Base-by-base conservation (phyloP, 23 tunicate species). In the Halocynthia aurantium region DNA sequence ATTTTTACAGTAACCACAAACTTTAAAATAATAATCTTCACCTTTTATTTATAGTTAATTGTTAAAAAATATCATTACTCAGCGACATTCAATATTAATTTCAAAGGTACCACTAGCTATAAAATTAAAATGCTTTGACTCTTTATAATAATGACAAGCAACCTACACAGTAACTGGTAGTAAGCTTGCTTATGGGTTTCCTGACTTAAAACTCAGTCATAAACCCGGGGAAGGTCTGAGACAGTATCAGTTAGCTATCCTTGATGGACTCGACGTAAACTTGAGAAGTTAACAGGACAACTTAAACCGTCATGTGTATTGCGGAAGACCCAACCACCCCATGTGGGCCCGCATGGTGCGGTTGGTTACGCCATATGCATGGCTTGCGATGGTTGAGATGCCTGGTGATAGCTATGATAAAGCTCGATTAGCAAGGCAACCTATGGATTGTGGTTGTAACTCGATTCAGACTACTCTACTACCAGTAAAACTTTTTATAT, bases 191-290 rank as follows among this genome's bases (percentile, higher is more conserved):
- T 74, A 12, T 50, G 56, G 63, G 78, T 54, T 74, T 11, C 19
- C 49, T 15, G 9, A 15, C 44, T 31, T 31, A 31, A 51, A 8
- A 54, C 78, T 74, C 62, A 54, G 10, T 53, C 10, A 9, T 10
- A n/a, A 74, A 74, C 78, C 70, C 56, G 15, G 78, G 78, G 78
- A 74, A 74, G 78, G 78, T 74, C 78, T 74, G 78, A 74, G 78
- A 74, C 78, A 74, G 7, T 51, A 54, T 31, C 78, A 52, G 8
- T 56, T 44, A 19, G 75, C 49, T 21, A 64, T 49, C 70, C 70
- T 53, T 53, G 78, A 74, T 54, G 78, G 63, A 44, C 44, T 22
- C 13, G 56, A 54, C 6, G 78, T 64, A 21, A 22, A 74, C 6
- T 74, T n/a, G 64, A 62, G 22, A 10, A 5, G 60, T 12, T n/a